Conservation (phyloP, 2,113 vertebrate species). For the Mirza zaza region DNA sequence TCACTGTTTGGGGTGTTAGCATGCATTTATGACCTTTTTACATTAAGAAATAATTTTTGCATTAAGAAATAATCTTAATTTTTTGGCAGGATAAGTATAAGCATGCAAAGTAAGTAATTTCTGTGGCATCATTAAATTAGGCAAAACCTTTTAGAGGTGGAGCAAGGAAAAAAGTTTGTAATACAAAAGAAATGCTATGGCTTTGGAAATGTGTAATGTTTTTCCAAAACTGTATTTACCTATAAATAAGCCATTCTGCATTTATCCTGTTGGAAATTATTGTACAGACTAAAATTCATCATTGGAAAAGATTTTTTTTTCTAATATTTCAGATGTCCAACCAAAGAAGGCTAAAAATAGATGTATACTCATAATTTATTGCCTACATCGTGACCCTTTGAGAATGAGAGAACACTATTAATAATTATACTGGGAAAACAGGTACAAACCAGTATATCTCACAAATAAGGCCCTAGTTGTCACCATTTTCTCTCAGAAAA, state of each 20-base stretch:
- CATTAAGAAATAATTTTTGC: neutral
- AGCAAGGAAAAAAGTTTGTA: neutral
- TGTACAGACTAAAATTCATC: neutral
- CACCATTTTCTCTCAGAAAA: neutral
- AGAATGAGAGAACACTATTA: neutral
- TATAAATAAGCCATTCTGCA: neutral
- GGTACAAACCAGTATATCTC: neutral
- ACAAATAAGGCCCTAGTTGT: neutral
- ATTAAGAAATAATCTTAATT: neutral
- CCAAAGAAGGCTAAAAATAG: neutral
- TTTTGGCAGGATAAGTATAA: neutral
- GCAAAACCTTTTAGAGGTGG: neutral
- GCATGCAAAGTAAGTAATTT: neutral
- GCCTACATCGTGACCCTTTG: neutral
- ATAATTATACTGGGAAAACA: neutral
- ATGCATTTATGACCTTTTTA: neutral
- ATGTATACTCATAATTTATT: neutral
- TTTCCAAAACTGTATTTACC: neutral
- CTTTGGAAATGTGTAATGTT: neutral
- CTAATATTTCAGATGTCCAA: neutral
- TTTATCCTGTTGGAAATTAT: neutral
- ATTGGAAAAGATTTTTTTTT: neutral
- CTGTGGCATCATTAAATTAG: neutral
- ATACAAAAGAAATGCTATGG: neutral
- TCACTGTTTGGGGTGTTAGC: neutral